phyloP scores from a whole-genome alignment of 2,113 vertebrate species.

The Xiphophorus couchianus region DNA sequence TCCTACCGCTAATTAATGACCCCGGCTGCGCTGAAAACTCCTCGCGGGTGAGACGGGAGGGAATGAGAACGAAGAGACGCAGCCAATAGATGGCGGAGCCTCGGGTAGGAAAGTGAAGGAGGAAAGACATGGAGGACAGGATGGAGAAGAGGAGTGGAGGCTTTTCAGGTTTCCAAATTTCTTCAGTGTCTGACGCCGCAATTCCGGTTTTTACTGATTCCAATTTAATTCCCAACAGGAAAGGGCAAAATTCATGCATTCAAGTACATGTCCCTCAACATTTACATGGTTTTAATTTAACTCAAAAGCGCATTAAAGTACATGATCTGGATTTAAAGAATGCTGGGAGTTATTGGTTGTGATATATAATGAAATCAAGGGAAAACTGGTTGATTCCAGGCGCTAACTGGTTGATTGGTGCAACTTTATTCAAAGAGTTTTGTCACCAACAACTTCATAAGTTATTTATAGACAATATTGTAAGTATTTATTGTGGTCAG shows the following conservation, averaged over 20 bases:
- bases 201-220: not conserved
- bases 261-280: not conserved
- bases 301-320: not conserved
- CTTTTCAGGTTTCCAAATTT: not conserved
- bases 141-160: not conserved
- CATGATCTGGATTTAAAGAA: not conserved
- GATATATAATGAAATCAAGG: not conserved
- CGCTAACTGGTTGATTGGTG: not conserved
- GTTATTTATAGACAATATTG: not conserved
- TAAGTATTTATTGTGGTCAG: too few relatives aligned
- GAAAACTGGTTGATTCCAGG: not conserved
- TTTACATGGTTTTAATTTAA: not conserved
- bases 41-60: slow-evolving; percentile 39
- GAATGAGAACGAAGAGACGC: slow-evolving; percentile 3
- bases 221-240: not conserved
- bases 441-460: not conserved
- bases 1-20: slow-evolving; percentile 78
- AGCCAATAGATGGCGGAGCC: not conserved
- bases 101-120: not conserved
- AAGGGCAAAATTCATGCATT: not conserved
- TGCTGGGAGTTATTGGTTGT: not conserved
- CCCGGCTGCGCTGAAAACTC: slow-evolving; percentile 69
- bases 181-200: not conserved
- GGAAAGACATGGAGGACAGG: not conserved
- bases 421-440: not conserved